Base-by-base conservation (phyloP, 2,888 invertebrate genomes). In the Cheilosia vernalis region DNA sequence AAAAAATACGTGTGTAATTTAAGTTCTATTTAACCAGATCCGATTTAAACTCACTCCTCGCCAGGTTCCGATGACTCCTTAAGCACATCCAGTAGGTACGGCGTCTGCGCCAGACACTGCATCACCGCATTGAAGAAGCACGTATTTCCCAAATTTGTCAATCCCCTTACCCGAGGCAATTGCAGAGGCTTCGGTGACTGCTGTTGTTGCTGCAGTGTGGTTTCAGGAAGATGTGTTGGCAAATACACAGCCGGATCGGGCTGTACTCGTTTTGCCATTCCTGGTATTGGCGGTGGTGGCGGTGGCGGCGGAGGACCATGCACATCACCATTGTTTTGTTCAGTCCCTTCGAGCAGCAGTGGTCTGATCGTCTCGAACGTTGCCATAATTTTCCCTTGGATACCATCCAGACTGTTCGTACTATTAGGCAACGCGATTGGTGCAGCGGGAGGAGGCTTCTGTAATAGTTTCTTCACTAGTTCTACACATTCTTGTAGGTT, bases 121-220 rank as follows among this genome's bases (percentile, higher is more conserved):
- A 99, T 94, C 9, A 98, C 98, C 30, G 98, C 97, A 93, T 99
- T 99, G 91, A 99, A 98, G 92, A 98, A 99, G 91, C 99, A 99
- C 0, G 99, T 99, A 91, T 99, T 99, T 61, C 99, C 98, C 90
- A 98, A 93, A 93, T 99, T 99, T 64, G 94, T 94, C 51, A 99
- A 93, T 0, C 99, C 99, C 93, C 97, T 93, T 0, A 95, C 95
- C 49, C 95, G 92, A 0, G 94, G 94, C 81, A 94, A 88, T 17
- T 55, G 51, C 21, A 72, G 4, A 24, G 55, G 40, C 33, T 58
- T 30, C 15, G 44, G 44, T 76, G 66, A 61, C 27, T 58, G 69
- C 21, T 53, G n/a, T 47, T 55, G 78, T 27, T 40, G 77, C 2
- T 30, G 47, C 19, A 19, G 60, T 0, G 33, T n/a, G 2, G 40